Evolutionary conservation across 2,113 vertebrate species (phyloP).

Genomic region (Sciurus niger): DNA sequence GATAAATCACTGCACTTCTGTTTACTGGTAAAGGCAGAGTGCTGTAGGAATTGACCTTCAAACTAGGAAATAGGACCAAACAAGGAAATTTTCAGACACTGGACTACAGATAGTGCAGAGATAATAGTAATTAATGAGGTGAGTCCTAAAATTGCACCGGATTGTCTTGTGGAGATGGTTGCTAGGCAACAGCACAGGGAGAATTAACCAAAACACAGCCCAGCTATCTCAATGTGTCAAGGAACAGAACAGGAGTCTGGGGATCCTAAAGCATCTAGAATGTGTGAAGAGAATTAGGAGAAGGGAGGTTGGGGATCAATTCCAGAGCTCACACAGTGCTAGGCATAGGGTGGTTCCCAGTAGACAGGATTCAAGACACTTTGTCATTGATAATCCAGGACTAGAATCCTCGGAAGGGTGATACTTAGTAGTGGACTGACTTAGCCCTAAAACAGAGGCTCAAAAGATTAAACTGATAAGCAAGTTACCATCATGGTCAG

Average conservation of each 20-base stretch:
- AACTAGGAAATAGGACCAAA: not conserved
- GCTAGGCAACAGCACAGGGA: not conserved
- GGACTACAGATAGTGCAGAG: not conserved
- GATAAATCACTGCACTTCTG: not conserved
- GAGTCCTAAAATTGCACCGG: not conserved
- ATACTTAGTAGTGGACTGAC: not conserved
- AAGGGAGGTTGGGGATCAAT: no score
- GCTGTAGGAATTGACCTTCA: not conserved
- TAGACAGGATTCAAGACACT: not conserved
- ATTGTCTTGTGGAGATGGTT: not conserved
- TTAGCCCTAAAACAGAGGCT: not conserved
- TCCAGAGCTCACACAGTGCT: not conserved
- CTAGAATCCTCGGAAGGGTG: not conserved
- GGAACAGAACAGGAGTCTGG: not conserved
- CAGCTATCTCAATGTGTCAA: not conserved
- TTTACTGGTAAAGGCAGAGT: not conserved
- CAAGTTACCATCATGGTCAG: not conserved
- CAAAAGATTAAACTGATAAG: not conserved
- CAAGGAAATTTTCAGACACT: not conserved
- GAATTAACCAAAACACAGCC: not conserved
- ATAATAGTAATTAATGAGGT: not conserved
- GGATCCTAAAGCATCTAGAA: not conserved
- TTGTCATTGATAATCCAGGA: not conserved
- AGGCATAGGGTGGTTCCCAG: not conserved
- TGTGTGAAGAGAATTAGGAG: not conserved